Base-by-base conservation (phyloP, 2,888 invertebrate genomes). In the Xylota segnis region DNA sequence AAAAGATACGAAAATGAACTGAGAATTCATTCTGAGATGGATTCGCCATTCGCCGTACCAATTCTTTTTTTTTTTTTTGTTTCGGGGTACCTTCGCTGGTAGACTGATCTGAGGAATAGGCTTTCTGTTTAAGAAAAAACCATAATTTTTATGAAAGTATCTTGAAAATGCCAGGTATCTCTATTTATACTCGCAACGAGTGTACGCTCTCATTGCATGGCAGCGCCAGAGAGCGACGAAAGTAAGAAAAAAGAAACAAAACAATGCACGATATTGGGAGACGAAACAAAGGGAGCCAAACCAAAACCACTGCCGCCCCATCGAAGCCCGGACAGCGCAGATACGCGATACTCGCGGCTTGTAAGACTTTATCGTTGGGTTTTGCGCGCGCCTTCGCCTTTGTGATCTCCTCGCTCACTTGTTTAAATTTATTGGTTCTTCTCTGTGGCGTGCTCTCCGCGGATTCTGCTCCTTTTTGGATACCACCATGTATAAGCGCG, bases 361-460 rank as follows among this genome's bases (percentile, higher is more conserved):
- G 52, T 43, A 47, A 72, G 54, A 72, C 61, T 29, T 50, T 59
- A 58, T 74, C 78, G 74, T 45, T 47, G 27, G 52, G 63, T 58
- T 70, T 81, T 79, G 81, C 70, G 79, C 84, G 84, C 75, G 70
- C 70, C 75, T 84, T 75, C 70, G 70, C 65, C 75, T 84, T 75
- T 82, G 79, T 74, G 63, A 79, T 83, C 77, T 83, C 40, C 29
- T 59, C 6, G 9, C 52, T 47, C 65, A 47, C 32, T 50, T 63
- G 6, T 52, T 14, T 58, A 40, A n/a, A 45, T 43, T 59, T 58
- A 74, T 66, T 59, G 65, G 58, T 47, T 40, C 40, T 63, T 76
- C 45, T 71, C 65, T 71, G 16, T 71, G 27, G 10, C 63, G 61
- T 50, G 56, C 70, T 86, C 76, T 76, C 72, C 47, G 76, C 37